phyloP scores from a whole-genome alignment of 2,113 vertebrate species.

The Pteronura brasiliensis region DNA sequence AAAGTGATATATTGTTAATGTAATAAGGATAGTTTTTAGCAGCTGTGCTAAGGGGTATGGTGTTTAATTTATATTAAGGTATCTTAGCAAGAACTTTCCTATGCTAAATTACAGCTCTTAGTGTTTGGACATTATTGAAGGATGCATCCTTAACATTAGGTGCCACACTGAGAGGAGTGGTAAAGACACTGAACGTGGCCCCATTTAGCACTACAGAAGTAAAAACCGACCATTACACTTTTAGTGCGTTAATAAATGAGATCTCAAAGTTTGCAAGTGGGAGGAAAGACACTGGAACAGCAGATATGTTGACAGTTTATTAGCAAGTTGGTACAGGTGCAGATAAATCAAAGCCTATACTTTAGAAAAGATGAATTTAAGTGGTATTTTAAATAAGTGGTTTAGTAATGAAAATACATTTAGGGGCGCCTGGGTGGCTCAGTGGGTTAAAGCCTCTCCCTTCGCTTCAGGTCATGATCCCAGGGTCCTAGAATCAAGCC shows the following conservation, averaged over 20 bases:
- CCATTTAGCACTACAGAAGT: neutral
- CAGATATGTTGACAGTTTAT: neutral
- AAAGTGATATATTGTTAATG: neutral
- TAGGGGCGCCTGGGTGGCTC: no score
- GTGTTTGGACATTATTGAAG: neutral
- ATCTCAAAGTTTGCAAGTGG: neutral
- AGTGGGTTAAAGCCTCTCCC: no score
- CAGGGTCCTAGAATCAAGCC: no score
- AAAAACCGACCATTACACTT: neutral
- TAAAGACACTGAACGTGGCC: neutral
- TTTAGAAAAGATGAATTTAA: neutral
- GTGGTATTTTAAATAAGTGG: neutral
- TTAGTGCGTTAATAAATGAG: neutral
- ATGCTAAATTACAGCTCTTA: neutral
- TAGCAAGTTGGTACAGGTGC: neutral
- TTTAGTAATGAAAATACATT: neutral
- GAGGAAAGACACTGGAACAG: neutral
- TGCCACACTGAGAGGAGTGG: neutral
- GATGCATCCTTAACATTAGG: neutral
- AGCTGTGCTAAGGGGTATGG: neutral
- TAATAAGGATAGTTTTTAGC: neutral
- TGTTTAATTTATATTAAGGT: neutral
- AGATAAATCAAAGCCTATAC: neutral
- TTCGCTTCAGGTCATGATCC: no score
- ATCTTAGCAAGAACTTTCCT: neutral